Evolutionary conservation across 2,113 vertebrate genomes (phyloP).

Genomic region (Istiophorus platypterus): DNA sequence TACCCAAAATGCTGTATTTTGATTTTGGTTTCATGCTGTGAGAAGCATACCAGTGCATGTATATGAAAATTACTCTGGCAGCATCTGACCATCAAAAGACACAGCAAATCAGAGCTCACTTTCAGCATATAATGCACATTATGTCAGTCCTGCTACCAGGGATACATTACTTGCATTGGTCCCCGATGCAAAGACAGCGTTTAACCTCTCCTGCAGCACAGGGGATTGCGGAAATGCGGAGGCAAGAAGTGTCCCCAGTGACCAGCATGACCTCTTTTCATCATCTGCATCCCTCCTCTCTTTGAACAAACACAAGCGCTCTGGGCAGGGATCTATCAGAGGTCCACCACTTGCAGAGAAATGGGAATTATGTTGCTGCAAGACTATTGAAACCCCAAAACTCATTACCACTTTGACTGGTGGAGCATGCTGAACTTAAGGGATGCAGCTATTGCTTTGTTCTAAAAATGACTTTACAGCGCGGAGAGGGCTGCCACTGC

Average conservation of each 20-base stretch:
- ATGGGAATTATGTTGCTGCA: conserved; percentile 46
- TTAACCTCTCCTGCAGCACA: conserved; percentile 60
- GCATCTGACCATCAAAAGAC: conserved; percentile 49
- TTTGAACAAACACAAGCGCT: conserved; percentile 77
- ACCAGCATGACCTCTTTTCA: conserved; percentile 79
- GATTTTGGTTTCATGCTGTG: conserved; percentile 14
- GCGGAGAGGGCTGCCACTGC: neutral
- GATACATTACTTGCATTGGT: conserved; percentile 41
- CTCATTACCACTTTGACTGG: conserved; percentile 38
- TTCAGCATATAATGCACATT: conserved; percentile 52
- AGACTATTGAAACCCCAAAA: conserved; percentile 41
- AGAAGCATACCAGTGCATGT: conserved; percentile 21
- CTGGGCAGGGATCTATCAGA: conserved; percentile 64
- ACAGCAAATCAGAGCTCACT: conserved; percentile 33
- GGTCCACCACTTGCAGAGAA: conserved; percentile 60
- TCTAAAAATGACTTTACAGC: neutral
- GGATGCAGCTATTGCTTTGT: conserved; percentile 25
- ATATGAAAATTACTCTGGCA: conserved; percentile 60
- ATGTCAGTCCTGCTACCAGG: conserved; percentile 20
- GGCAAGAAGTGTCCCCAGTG: conserved; percentile 66
- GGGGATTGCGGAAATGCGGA: conserved; percentile 43
- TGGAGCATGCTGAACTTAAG: conserved; percentile 17
- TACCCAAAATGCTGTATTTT: conserved; percentile 1
- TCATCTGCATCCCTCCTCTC: conserved; percentile 70
- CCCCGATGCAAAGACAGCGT: conserved; percentile 54